These are phyloP conservation scores for Xiphophorus hellerii DNA, from an alignment of 2,113 vertebrate genomes.

Conservation along the genomic window DNA sequence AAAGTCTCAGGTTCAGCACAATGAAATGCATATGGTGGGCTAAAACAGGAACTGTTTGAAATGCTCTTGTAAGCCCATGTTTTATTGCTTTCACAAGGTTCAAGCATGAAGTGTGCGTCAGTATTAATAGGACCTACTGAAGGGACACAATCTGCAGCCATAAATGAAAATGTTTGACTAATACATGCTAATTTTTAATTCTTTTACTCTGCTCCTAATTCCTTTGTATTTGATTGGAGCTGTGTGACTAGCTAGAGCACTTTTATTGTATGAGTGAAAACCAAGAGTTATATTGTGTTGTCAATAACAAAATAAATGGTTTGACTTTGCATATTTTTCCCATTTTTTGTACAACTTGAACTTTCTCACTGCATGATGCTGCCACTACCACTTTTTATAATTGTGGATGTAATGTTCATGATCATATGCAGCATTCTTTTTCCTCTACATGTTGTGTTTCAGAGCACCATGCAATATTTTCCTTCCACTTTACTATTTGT, in stretches of 20 bases:
- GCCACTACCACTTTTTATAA: no score
- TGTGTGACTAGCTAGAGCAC: constrained; percentile 28
- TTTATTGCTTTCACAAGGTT: not conserved
- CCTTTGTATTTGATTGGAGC: constrained; percentile 22
- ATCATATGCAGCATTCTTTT: no score
- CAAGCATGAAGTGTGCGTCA: not conserved
- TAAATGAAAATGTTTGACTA: constrained; percentile 18
- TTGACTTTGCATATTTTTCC: constrained; percentile 25
- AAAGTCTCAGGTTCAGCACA: constrained; percentile 46
- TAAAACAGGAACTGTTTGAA: constrained; percentile 1
- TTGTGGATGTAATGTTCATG: no score
- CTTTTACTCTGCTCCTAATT: constrained; percentile 11
- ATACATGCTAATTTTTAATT: constrained; percentile 22
- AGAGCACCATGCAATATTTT: not conserved
- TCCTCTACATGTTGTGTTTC: not conserved
- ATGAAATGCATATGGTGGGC: not conserved
- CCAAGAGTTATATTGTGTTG: constrained; percentile 16
- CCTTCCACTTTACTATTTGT: not conserved
- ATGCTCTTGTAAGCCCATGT: not conserved
- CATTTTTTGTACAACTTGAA: not conserved
- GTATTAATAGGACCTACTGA: not conserved
- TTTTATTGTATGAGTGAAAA: constrained; percentile 7
- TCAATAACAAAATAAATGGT: constrained; percentile 29
- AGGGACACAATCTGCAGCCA: not conserved
- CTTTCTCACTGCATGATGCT: no score